A percentile compares a stretch with the other conserved stretches of the same genome.
These are phyloP conservation scores for Cydia fagiglandana DNA, from an alignment of 1,140 invertebrate genomes.

Conservation along the genomic window DNA sequence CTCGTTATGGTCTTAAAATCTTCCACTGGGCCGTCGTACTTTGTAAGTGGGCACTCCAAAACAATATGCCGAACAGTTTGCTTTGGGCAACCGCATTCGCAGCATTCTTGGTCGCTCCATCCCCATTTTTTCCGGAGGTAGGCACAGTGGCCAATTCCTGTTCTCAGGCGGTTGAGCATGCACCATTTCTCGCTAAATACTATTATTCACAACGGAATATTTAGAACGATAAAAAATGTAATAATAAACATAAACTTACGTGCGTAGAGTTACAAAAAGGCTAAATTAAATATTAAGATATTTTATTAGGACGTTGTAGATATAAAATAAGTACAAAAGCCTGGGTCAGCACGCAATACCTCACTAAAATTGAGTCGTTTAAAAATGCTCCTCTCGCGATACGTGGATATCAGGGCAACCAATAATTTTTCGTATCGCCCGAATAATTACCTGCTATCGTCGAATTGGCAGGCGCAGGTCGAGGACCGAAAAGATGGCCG, in stretches of 20 bases:
- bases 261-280: conserved; percentile 31
- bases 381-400: conserved; percentile 55
- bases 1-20: too few species aligned
- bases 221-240: too few species aligned
- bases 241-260: neutral
- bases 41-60: too few species aligned
- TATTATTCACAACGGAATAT: neutral
- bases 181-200: neutral
- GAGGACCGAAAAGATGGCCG: conserved; percentile 64
- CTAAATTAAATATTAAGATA: conserved; percentile 32
- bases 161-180: too few species aligned
- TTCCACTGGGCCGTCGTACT: too few species aligned
- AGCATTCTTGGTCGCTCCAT: too few species aligned
- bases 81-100: too few species aligned
- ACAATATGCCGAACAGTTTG: too few species aligned
- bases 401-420: conserved; percentile 49
- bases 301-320: conserved; percentile 19
- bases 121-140: too few species aligned
- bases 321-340: conserved; percentile 23
- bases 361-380: conserved; percentile 63
- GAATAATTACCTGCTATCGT: conserved; percentile 75
- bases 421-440: conserved; percentile 70
- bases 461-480: conserved; percentile 60
- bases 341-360: conserved; percentile 32
- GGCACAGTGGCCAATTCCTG: too few species aligned